Percentiles rank a stretch among this genome's conserved stretches.
Evolutionary conservation across 2,113 vertebrate genomes (phyloP).

Genomic region (Oceanites oceanicus): DNA sequence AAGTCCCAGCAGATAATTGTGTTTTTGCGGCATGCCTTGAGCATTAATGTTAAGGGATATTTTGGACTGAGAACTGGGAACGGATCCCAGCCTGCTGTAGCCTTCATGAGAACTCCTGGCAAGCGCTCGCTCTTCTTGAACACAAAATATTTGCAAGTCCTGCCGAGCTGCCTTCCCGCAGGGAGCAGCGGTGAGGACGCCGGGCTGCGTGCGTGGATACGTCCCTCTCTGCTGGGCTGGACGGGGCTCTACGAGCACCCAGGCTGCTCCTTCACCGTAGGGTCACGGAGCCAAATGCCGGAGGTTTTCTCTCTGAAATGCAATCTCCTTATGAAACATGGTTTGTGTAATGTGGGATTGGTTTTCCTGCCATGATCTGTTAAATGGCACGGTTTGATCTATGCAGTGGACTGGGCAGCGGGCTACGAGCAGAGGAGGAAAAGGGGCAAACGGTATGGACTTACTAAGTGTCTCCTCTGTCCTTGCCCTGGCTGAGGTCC

Average conservation of each 20-base stretch:
- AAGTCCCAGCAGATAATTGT: background rate
- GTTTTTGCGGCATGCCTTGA: background rate
- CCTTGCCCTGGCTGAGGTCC: background rate
- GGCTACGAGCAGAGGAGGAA: background rate
- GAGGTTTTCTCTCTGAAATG: background rate
- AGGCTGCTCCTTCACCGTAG: accelerated
- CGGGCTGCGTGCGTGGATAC: accelerated
- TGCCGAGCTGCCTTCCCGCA: background rate
- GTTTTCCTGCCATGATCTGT: background rate
- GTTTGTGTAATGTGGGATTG: background rate
- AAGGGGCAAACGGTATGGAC: background rate
- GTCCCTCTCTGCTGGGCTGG: background rate
- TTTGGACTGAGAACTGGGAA: background rate
- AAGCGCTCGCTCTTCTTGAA: background rate
- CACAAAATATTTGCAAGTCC: background rate
- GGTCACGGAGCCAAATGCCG: background rate
- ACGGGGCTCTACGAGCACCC: accelerated
- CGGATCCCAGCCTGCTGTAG: background rate
- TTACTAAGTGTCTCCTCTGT: background rate
- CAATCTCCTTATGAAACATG: background rate
- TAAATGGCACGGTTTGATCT: background rate
- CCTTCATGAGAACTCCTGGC: background rate
- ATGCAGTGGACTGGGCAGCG: accelerated
- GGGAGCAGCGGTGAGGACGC: background rate
- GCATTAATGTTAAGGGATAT: background rate